Conservation (phyloP, 2,113 vertebrate species). For the Cheirogaleus medius region DNA sequence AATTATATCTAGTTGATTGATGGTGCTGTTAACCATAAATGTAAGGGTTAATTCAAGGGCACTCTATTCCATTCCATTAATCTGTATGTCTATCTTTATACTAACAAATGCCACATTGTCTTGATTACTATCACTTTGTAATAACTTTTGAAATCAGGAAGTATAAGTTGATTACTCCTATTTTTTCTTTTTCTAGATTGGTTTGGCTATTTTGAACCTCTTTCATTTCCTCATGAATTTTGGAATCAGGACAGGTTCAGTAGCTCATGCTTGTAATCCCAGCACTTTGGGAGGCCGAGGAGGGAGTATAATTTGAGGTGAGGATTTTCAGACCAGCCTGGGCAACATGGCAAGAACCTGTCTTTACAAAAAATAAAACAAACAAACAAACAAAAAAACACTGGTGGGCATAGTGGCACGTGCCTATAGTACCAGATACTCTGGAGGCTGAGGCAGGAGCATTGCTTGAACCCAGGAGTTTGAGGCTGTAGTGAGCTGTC, state of each 20-base stretch:
- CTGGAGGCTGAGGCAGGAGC: too few relatives aligned
- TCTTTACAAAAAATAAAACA: too few relatives aligned
- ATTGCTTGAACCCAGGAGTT: too few relatives aligned
- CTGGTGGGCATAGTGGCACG: too few relatives aligned
- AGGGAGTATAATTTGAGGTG: too few relatives aligned
- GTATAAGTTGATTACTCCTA: background rate
- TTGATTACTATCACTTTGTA: background rate
- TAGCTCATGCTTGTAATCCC: too few relatives aligned
- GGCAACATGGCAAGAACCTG: too few relatives aligned
- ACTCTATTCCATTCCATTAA: background rate
- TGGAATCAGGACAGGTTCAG: background rate
- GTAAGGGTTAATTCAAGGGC: background rate
- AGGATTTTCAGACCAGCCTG: too few relatives aligned
- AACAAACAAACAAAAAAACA: too few relatives aligned
- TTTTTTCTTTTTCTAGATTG: background rate
- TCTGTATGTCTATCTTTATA: background rate
- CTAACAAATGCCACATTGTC: background rate
- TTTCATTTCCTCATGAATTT: background rate
- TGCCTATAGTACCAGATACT: too few relatives aligned
- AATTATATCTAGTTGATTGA: background rate
- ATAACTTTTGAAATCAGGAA: background rate
- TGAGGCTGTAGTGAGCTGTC: too few relatives aligned
- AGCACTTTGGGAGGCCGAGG: too few relatives aligned
- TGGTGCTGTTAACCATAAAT: background rate
- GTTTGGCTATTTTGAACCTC: background rate